Base-by-base conservation (phyloP, 2,113 vertebrate genomes). In the Ancistrus triradiatus region DNA sequence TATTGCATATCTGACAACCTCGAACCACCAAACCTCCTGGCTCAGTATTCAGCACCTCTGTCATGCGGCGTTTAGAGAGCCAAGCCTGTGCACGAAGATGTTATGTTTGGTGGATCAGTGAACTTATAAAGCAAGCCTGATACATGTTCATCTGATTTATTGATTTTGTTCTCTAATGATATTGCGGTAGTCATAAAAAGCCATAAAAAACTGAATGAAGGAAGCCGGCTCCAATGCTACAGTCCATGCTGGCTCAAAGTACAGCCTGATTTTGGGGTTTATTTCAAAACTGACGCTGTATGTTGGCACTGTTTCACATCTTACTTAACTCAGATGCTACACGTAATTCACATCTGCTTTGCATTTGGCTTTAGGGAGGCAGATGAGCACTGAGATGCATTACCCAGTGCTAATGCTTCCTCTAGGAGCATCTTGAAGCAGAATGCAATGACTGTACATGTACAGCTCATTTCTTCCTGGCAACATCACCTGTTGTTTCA, bases 1-100 rank as follows among this genome's bases (percentile, higher is more conserved):
- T 35, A 27, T 63, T 35, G 38, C 38, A 59, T 63, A 62, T 75
- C 60, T 63, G 9, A 42, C 49, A 49, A 47, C 51, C 11, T 43
- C 8, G 56, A 25, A 46, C 31, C 31, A 51, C 49, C 43, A n/a
- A n/a, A n/a, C n/a, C n/a, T 24, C 51, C 42, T n/a, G 42, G 31
- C 51, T 60, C 53, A 33, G 60, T 61, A 68, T 60, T 67, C 59
- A 51, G 70, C 55, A 19, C 40, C 64, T 50, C 53, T 27, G 52
- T 44, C 44, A 42, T 53, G 21, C 6, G 35, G 15, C 42, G 4
- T 28, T 27, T 15, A 33, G 18, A 33, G 61, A 58, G n/a, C n/a
- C n/a, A n/a, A n/a, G n/a, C n/a, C n/a, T n/a, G n/a, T 10, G 63
- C 11, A 37, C 28, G 27, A n/a, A 57, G 21, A 48, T 49, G 53